Conservation (phyloP, 2,888 invertebrate genomes). For the Epiblema foenella region DNA sequence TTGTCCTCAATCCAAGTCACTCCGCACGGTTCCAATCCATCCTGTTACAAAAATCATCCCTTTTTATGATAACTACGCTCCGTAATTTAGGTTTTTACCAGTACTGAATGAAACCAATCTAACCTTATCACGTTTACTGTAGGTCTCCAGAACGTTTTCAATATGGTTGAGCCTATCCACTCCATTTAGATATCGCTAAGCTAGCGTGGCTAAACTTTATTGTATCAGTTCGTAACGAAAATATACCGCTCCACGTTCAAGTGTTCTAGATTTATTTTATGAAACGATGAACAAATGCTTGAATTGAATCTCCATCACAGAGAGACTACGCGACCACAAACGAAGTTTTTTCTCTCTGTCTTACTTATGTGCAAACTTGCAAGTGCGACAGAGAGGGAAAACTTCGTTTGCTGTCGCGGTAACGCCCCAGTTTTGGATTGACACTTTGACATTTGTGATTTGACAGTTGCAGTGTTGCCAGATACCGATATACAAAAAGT, state of each 20-base stretch:
- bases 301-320: not conserved
- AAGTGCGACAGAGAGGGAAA: no score
- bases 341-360: no score
- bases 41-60: not conserved
- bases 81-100: not conserved
- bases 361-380: no score
- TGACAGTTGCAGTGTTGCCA: no score
- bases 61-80: not conserved
- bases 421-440: no score
- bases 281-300: not conserved
- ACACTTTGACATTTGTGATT: no score
- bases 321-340: no score
- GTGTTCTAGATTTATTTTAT: not conserved
- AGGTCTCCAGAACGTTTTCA: constrained; percentile 72
- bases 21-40: not conserved
- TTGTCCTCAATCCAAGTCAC: no score
- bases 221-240: not conserved
- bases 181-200: constrained; percentile 57
- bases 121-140: constrained; percentile 73
- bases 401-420: no score
- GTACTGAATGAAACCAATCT: constrained; percentile 46
- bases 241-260: no score
- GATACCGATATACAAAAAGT: no score
- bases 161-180: constrained; percentile 66
- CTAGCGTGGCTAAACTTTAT: constrained; percentile 1